Evolutionary conservation across 2,113 vertebrate genomes (phyloP), one percentile per base, ranked within the genome.

Genomic region (Anolis sagrei): DNA sequence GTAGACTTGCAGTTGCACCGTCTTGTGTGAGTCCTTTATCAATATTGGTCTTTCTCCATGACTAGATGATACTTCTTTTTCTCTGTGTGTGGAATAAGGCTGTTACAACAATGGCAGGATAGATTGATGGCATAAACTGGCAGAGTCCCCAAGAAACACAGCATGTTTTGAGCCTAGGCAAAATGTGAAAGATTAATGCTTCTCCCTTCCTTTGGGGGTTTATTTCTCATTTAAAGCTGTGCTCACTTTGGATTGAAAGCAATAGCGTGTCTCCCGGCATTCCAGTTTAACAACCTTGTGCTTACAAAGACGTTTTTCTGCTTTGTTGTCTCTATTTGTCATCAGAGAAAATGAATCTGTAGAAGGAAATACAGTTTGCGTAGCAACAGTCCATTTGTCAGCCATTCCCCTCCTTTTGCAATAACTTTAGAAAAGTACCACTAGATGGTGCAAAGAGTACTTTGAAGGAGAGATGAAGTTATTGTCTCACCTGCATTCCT

Each of bases 261-360:
- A 83, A 49, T 54, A 2, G 49, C 27, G 54, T n/a, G 79, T 29
- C 32, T 72, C 48, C 69, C 44, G 44, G 36, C 8, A 10, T 70
- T 54, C 23, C 4, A 11, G 76, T 78, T 39, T 23, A 25, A 27
- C 49, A 54, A 49, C 7, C 0, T 58, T 19, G 2, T 0, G 0
- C 81, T 29, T 90, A 90, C 76, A 39, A 49, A 86, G 51, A 85
- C 0, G 5, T 7, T 54, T 82, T 88, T 36, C 62, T 58, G 4
- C 44, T 86, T 83, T 87, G 23, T 74, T 76, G 48, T 54, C 36
- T 89, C 79, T 8, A 2, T 64, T 84, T 70, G 2, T 18, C 51
- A 49, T 49, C 83, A 70, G 61, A 14, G 61, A 48, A 75, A 64
- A 39, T 21, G 34, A 14, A 29, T 58, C 10, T 18, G 34, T 79